Conservation (phyloP, 2,888 invertebrate genomes). For the Epistrophella euchroma region DNA sequence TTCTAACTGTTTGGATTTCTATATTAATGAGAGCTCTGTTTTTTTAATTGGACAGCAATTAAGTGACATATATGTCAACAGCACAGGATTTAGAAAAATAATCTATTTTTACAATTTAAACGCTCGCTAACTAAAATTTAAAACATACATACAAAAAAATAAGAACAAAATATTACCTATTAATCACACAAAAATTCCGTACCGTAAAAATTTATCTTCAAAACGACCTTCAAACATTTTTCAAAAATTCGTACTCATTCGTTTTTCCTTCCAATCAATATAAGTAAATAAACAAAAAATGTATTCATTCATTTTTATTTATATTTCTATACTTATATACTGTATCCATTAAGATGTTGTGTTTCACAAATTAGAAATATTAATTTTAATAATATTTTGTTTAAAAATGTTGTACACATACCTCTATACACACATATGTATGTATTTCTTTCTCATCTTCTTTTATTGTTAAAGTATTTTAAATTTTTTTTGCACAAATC, state of each 20-base stretch:
- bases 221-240: slow-evolving; percentile 28
- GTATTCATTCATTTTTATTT: not conserved
- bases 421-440: too few species aligned
- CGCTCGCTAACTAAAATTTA: not conserved
- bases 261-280: not conserved
- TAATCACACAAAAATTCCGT: not conserved
- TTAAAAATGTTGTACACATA: not conserved
- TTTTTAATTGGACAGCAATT: not conserved
- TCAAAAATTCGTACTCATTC: not conserved
- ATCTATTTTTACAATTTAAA: not conserved
- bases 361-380: not conserved
- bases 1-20: not conserved
- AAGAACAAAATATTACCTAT: not conserved
- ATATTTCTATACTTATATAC: not conserved
- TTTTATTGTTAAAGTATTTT: not conserved
- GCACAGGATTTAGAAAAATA: not conserved
- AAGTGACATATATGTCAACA: not conserved
- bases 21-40: not conserved
- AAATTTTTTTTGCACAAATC: not conserved
- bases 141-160: not conserved
- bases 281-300: slow-evolving; percentile 3
- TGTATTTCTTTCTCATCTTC: not conserved
- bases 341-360: not conserved
- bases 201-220: not conserved
- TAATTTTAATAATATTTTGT: slow-evolving; percentile 2